These are phyloP conservation scores for Apocrypta bakeri DNA, from an alignment of 1,140 invertebrate genomes.

Conservation along the genomic window DNA sequence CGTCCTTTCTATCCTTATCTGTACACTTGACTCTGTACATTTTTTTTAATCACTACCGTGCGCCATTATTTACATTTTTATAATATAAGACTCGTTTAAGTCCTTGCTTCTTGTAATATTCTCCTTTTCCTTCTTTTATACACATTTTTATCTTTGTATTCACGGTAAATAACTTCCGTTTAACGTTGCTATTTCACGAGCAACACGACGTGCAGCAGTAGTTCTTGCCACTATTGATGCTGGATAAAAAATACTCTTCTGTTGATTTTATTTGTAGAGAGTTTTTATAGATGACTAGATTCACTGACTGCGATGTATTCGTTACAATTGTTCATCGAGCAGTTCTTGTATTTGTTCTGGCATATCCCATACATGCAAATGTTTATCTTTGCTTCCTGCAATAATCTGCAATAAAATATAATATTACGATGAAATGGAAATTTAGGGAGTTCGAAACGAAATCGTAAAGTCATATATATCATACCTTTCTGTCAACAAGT, in stretches of 20 bases:
- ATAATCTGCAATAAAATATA: slow-evolving; percentile 73
- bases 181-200: slow-evolving; percentile 12
- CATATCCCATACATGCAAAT: slow-evolving; percentile 77
- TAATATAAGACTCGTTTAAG: slow-evolving; percentile 29
- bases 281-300: slow-evolving; percentile 59
- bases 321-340: slow-evolving; percentile 55
- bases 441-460: slow-evolving; percentile 21
- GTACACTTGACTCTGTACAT: slow-evolving; percentile 45
- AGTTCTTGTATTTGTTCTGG: slow-evolving; percentile 72
- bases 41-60: slow-evolving; percentile 28
- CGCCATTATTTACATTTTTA: slow-evolving; percentile 51
- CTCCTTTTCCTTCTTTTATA: slow-evolving; percentile 20
- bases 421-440: neutral
- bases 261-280: neutral
- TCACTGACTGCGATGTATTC: slow-evolving; percentile 43
- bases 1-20: slow-evolving; percentile 18
- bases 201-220: slow-evolving; percentile 28
- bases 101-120: slow-evolving; percentile 16
- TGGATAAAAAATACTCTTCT: slow-evolving; percentile 25
- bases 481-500: slow-evolving; percentile 78
- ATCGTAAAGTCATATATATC: slow-evolving; percentile 39
- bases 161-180: neutral
- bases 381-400: slow-evolving; percentile 79
- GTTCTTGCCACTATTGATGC: slow-evolving; percentile 14
- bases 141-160: slow-evolving; percentile 22